Conservation (phyloP, 2,888 invertebrate species). For the Allolobophora icterica region DNA sequence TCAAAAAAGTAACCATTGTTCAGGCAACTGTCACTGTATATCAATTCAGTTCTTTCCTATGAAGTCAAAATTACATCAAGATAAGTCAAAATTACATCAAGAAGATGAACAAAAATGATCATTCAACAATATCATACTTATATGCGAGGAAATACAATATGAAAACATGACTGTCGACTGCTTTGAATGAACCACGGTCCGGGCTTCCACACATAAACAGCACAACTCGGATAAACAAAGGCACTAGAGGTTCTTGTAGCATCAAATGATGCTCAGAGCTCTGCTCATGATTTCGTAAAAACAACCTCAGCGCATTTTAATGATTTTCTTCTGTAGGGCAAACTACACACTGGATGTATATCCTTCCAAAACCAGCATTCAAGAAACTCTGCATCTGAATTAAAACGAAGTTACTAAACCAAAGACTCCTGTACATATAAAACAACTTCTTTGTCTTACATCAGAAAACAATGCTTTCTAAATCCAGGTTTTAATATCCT, state of each 20-base stretch:
- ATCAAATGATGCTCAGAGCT: not conserved
- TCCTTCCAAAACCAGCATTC: not conserved
- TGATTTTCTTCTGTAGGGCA: not conserved
- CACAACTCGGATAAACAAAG: not conserved
- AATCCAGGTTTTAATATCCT: not conserved
- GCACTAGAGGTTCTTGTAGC: not conserved
- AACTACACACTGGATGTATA: not conserved
- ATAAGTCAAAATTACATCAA: not conserved
- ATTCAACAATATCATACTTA: slow-evolving; percentile 10
- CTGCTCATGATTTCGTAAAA: not conserved
- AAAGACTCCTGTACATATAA: not conserved
- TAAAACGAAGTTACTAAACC: not conserved
- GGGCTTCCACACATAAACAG: not conserved
- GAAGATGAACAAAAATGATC: not conserved
- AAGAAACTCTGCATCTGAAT: slow-evolving; percentile 7
- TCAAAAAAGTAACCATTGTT: not conserved
- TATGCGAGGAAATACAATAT: not conserved
- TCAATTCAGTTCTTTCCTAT: not conserved
- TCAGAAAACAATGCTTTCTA: not conserved
- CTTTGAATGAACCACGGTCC: not conserved
- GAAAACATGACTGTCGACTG: not conserved
- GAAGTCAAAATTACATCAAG: not conserved
- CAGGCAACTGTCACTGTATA: not conserved
- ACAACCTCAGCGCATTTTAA: not conserved
- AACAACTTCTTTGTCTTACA: not conserved